Percentiles rank a stretch among this genome's conserved stretches.
Conservation (phyloP, 1,140 invertebrate species). For the Saxidomus purpurata region DNA sequence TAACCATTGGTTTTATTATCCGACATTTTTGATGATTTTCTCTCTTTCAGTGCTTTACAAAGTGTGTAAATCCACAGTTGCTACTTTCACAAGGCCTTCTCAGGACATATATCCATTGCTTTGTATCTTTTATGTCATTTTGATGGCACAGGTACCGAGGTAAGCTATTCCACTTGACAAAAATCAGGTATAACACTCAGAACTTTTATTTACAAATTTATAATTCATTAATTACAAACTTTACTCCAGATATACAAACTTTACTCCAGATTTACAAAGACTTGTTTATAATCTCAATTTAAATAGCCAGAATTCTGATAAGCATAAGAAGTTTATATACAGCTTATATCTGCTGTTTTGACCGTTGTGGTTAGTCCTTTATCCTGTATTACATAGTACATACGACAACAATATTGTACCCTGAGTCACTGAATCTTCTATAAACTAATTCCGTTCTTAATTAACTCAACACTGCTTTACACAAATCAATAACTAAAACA, state of each 20-base stretch:
- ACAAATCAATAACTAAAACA: constrained; percentile 44
- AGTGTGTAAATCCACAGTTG: not conserved
- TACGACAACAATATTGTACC: not conserved
- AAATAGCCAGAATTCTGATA: not conserved
- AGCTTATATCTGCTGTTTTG: not conserved
- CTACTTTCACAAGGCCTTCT: not conserved
- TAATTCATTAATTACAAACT: too few species aligned
- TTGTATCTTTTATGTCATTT: not conserved
- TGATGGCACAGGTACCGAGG: too few species aligned
- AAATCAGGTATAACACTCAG: too few species aligned
- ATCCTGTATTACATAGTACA: not conserved
- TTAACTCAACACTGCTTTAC: constrained; percentile 20
- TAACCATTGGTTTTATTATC: not conserved
- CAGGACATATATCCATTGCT: constrained; percentile 18
- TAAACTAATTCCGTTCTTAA: constrained; percentile 34
- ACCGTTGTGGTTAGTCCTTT: not conserved
- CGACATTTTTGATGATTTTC: constrained; percentile 23
- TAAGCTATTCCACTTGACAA: too few species aligned
- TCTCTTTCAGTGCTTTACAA: not conserved
- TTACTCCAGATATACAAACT: too few species aligned
- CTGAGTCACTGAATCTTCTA: constrained; percentile 16
- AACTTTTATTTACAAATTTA: too few species aligned
- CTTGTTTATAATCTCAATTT: not conserved
- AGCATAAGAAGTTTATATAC: not conserved
- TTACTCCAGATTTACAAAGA: not conserved